phyloP scores from a whole-genome alignment of 2,797 vertebrate species.

The Argyrosomus regius region DNA sequence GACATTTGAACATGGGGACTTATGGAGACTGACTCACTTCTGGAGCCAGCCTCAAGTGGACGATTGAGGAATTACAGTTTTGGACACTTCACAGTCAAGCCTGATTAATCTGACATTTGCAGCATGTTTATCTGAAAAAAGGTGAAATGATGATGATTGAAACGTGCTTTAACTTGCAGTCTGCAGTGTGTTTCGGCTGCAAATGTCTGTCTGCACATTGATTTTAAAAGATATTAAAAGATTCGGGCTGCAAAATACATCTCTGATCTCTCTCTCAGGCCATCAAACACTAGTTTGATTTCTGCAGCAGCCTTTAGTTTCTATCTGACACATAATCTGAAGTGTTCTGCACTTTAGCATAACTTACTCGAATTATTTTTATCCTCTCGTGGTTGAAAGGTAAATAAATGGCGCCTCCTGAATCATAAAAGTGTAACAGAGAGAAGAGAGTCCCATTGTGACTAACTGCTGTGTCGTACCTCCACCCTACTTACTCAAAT shows the following conservation, averaged over 20 bases:
- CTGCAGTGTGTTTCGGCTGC: not conserved
- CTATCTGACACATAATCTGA: too few relatives aligned
- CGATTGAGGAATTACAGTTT: too few relatives aligned
- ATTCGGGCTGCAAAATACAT: too few relatives aligned
- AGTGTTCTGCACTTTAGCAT: too few relatives aligned
- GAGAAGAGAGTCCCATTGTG: conserved; percentile 13
- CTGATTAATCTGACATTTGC: too few relatives aligned
- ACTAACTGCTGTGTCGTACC: conserved; percentile 18
- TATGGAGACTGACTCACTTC: too few relatives aligned
- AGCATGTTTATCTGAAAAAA: too few relatives aligned
- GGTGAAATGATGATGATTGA: too few relatives aligned
- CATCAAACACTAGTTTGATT: not conserved
- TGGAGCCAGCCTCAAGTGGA: too few relatives aligned
- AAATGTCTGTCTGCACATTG: not conserved
- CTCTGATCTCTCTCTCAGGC: not conserved
- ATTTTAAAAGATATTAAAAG: not conserved
- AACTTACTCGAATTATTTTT: not conserved
- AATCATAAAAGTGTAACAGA: conserved; percentile 26
- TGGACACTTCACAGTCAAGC: too few relatives aligned
- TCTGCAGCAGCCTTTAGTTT: too few relatives aligned
- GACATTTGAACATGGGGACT: too few relatives aligned
- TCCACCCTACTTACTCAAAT: conserved; percentile 31
- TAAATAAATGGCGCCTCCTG: not conserved
- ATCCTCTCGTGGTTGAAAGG: not conserved
- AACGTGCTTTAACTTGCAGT: not conserved